phyloP scores from a whole-genome alignment of 2,888 invertebrate species.

The Coleophora flavipennella region DNA sequence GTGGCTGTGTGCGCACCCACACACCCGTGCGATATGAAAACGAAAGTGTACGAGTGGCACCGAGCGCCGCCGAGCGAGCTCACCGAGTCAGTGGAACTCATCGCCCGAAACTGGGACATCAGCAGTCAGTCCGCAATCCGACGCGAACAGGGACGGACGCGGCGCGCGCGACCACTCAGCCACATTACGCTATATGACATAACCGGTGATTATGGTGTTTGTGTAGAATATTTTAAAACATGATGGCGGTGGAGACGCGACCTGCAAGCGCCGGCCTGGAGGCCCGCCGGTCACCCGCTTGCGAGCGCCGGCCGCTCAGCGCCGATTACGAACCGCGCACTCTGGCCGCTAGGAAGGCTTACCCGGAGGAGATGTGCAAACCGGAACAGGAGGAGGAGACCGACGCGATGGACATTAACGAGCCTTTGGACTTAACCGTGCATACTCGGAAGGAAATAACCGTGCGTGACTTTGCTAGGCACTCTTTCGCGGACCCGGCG shows the following conservation, averaged over 20 bases:
- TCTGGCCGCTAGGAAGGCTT: slow-evolving; percentile 66
- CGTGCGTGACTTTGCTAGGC: slow-evolving; percentile 64
- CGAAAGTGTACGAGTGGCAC: slow-evolving; percentile 67
- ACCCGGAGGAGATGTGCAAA: slow-evolving; percentile 45
- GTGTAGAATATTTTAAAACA: slow-evolving; percentile 53
- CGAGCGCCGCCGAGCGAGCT: slow-evolving; percentile 69
- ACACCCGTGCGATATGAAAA: slow-evolving; percentile 55
- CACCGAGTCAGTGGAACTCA: slow-evolving; percentile 72
- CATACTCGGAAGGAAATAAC: slow-evolving; percentile 58
- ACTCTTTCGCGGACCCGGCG: slow-evolving; percentile 61
- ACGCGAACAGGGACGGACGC: slow-evolving; percentile 65
- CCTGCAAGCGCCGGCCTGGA: slow-evolving; percentile 54
- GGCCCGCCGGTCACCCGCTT: slow-evolving; percentile 38
- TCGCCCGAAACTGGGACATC: slow-evolving; percentile 76
- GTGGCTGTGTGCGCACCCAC: slow-evolving; percentile 8
- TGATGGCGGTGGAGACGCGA: slow-evolving; percentile 69
- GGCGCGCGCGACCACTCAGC: slow-evolving; percentile 35
- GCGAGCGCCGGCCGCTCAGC: slow-evolving; percentile 46
- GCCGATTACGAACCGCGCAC: slow-evolving; percentile 59
- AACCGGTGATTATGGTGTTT: slow-evolving; percentile 64
- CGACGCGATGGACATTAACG: slow-evolving; percentile 63
- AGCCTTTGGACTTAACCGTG: slow-evolving; percentile 86
- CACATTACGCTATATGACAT: slow-evolving; percentile 62
- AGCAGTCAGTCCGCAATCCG: slow-evolving; percentile 72
- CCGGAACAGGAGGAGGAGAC: slow-evolving; percentile 13